Evolutionary conservation across 2,113 vertebrate species (phyloP).

Genomic region (Nothocercus julius): DNA sequence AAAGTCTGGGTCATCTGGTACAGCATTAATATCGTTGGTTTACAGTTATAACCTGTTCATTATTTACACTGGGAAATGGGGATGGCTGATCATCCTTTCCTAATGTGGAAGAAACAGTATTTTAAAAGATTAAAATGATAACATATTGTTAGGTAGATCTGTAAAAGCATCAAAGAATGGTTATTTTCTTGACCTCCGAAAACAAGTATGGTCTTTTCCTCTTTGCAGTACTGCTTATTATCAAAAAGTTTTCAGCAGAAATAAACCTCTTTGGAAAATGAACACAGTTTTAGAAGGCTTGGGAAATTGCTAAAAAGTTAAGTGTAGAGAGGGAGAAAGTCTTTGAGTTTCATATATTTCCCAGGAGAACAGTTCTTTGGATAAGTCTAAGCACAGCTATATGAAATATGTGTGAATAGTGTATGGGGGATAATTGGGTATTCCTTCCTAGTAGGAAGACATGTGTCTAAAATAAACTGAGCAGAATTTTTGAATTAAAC

Average conservation of each 20-base stretch:
- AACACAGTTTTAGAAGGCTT: neutral
- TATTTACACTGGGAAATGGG: neutral
- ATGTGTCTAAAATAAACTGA: slow-evolving; percentile 64
- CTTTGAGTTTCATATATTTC: neutral
- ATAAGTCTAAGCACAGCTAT: neutral
- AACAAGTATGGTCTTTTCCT: neutral
- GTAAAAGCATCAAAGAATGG: neutral
- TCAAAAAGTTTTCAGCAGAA: neutral
- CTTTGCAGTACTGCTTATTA: neutral
- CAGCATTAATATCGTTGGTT: neutral
- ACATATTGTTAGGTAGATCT: neutral
- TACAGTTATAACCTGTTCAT: neutral
- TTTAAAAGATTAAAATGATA: neutral
- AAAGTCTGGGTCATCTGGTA: neutral
- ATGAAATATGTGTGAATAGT: neutral
- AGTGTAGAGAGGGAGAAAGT: neutral
- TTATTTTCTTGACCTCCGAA: neutral
- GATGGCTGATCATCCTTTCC: neutral
- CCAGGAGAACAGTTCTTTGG: neutral
- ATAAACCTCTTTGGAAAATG: neutral
- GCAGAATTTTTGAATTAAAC: slow-evolving; percentile 68
- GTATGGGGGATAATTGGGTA: neutral
- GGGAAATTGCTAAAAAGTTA: neutral
- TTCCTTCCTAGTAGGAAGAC: slow-evolving; percentile 52
- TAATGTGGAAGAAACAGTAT: neutral